Evolutionary conservation across 1,140 invertebrate species (phyloP).

Genomic region (Doryteuthis pealeii): DNA sequence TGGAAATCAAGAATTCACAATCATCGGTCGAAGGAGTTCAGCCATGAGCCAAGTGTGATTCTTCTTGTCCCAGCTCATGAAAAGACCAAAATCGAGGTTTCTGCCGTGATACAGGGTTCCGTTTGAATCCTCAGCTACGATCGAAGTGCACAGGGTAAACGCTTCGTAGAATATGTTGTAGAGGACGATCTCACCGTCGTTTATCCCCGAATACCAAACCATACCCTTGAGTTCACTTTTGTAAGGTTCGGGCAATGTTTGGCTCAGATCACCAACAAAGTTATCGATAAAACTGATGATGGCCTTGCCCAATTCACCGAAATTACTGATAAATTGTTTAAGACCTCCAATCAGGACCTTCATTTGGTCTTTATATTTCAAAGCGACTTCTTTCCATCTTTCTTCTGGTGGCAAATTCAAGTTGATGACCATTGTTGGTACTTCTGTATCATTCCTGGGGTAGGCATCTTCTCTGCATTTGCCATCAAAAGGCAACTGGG

Average conservation of each 20-base stretch:
- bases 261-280: constrained; percentile 17
- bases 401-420: too few species aligned
- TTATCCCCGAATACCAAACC: constrained; percentile 55
- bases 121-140: constrained; percentile 62
- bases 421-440: constrained; percentile 46
- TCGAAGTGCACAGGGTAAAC: constrained; percentile 67
- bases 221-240: constrained; percentile 62
- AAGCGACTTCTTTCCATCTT: constrained; percentile 54
- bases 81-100: constrained; percentile 68
- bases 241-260: constrained; percentile 60
- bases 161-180: constrained; percentile 70
- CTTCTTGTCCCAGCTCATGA: constrained; percentile 65
- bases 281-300: constrained; percentile 54
- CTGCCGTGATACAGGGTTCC: constrained; percentile 65
- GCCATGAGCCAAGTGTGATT: constrained; percentile 65
- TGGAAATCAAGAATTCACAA: constrained; percentile 64
- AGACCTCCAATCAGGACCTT: constrained; percentile 49
- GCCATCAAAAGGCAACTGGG: constrained; percentile 2
- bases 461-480: constrained; percentile 21
- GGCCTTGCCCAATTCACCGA: constrained; percentile 33
- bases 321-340: constrained; percentile 49
- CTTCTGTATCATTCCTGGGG: constrained; percentile 5
- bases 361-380: constrained; percentile 47
- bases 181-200: constrained; percentile 63
- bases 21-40: constrained; percentile 61